phyloP scores from a whole-genome alignment of 2,888 invertebrate species.

The Seira ritae region DNA sequence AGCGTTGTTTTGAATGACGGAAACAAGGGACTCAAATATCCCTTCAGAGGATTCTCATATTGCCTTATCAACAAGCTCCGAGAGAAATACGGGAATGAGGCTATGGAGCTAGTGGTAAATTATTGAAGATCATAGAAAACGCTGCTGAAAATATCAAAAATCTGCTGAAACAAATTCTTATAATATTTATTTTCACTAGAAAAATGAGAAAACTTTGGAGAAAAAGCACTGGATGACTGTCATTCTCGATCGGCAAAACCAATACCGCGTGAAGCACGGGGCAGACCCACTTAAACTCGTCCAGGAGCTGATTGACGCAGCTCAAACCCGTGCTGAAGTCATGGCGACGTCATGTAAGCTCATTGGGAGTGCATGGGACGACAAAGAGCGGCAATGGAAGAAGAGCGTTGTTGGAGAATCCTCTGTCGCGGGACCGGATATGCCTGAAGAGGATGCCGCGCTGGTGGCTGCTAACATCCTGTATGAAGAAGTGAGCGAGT shows the following conservation, averaged over 20 bases:
- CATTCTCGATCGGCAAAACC: too few relatives aligned
- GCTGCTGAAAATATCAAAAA: too few relatives aligned
- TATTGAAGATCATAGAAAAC: too few relatives aligned
- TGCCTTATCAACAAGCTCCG: slow-evolving; percentile 30
- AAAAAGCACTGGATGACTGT: too few relatives aligned
- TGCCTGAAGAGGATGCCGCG: slow-evolving; percentile 31
- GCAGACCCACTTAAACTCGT: too few relatives aligned
- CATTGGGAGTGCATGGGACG: slow-evolving; percentile 24
- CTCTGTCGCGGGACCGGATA: background rate
- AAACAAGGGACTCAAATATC: background rate
- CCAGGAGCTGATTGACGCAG: slow-evolving; percentile 15
- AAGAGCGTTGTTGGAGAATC: slow-evolving; percentile 34
- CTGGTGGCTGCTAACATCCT: slow-evolving; percentile 33
- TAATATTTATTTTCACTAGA: too few relatives aligned
- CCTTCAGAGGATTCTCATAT: slow-evolving; percentile 43
- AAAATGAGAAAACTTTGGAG: too few relatives aligned
- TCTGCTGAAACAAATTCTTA: too few relatives aligned
- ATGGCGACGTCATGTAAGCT: slow-evolving; percentile 35
- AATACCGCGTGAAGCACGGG: too few relatives aligned
- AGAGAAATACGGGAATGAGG: too few relatives aligned
- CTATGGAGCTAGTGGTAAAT: too few relatives aligned
- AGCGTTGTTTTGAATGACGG: slow-evolving; percentile 47
- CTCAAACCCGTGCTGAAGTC: slow-evolving; percentile 48
- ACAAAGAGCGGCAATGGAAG: slow-evolving; percentile 10
- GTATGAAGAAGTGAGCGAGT: slow-evolving; percentile 54